Conservation (phyloP, 2,888 invertebrate species). For the Dicroscelio sp. region DNA sequence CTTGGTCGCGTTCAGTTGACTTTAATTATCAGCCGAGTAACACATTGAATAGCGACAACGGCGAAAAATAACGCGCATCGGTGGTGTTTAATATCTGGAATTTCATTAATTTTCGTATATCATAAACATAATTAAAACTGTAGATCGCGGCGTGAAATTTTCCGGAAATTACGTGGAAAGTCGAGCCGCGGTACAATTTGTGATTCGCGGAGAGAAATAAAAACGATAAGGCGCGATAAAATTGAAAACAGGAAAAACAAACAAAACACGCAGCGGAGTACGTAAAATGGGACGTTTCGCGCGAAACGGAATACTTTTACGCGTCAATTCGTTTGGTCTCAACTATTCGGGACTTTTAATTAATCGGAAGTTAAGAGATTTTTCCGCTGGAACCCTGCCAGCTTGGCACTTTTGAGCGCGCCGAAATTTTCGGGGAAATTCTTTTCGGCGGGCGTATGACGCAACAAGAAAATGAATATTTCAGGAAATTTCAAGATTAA, state of each 20-base stretch:
- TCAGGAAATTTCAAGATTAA: constrained; percentile 67
- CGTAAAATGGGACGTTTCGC: no score
- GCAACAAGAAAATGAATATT: constrained; percentile 49
- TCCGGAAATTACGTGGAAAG: not conserved
- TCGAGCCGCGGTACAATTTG: no score
- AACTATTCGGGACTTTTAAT: constrained; percentile 33
- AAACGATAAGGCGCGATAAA: not conserved
- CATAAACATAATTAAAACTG: constrained; percentile 36
- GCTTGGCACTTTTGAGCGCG: no score
- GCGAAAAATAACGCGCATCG: not conserved
- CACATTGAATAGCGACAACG: no score
- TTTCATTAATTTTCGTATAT: not conserved
- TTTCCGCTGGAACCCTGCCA: constrained; percentile 46
- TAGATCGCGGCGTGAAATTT: not conserved
- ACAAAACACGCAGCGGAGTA: no score
- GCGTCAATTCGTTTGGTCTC: constrained; percentile 41
- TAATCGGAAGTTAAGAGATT: constrained; percentile 54
- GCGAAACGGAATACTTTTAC: not conserved
- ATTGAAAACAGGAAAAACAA: no score
- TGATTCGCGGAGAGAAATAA: not conserved
- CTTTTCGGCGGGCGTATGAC: not conserved
- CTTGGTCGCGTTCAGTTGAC: no score
- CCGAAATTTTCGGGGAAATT: not conserved
- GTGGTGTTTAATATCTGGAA: not conserved
- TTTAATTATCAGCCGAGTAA: no score